Base-by-base conservation (phyloP, 2,888 invertebrate species). In the Diarsia rubi region DNA sequence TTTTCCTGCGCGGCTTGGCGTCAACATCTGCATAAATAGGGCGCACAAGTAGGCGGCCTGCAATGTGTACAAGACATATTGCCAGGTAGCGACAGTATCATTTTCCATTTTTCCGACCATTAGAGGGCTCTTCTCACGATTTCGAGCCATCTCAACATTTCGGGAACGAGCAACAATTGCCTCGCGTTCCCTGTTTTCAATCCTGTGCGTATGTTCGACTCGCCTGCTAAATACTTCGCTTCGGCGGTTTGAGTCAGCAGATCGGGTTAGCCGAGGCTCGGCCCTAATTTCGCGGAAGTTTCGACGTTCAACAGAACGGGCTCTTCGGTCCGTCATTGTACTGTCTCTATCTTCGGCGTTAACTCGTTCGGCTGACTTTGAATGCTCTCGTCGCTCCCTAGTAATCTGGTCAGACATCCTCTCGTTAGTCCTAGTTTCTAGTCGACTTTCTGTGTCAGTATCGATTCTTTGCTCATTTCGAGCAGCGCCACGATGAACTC, bases 31-130 rank as follows among this genome's bases (percentile, higher is more conserved):
- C 73, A 91, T 81, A 54, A 95, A 73, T 9, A 95, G 80, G 9
- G 92, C 89, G 78, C 92, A 90, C 42, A 95, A 74, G 79, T 96
- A 96, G 62, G 93, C 89, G 19, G 88, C 93, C 89, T 96, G 95
- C 69, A 96, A 63, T 21, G 92, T 90, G 80, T 94, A 95, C 66
- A 96, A 88, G n/a, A 94, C 62, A 71, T 92, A 91, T 84, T 93
- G 92, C 95, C 94, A 95, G 75, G 88, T 92, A 52, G 86, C 82
- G 44, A 75, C 42, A 16, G 49, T 66, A 21, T 85, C 69, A n/a
- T 57, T 78, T 47, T 69, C 77, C 42, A 64, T 75, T 70, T 81
- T 68, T 21, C 67, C 37, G 2, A 54, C 21, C 57, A 77, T 67
- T 11, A 37, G 27, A 4, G 67, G 16, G 31, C 24, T 69, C 44